Evolutionary conservation across 2,113 vertebrate species (phyloP), one percentile per base, ranked within the genome.

Genomic region (Arizona elegans): DNA sequence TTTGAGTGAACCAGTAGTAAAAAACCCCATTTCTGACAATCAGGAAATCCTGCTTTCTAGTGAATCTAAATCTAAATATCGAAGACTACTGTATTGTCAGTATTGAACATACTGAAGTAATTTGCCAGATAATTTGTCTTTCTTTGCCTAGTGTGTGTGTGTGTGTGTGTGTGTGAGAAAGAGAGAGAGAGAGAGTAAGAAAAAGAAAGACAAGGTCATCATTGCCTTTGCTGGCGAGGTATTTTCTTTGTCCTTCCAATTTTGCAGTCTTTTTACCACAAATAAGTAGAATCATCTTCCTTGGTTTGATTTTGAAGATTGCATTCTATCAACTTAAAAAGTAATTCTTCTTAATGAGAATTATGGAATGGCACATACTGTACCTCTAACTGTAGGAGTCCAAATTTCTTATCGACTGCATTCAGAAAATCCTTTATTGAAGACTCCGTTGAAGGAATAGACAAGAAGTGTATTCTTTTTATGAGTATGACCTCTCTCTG

Each of bases 31-130:
- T 43, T 43, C 38, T 43, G 38, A 43, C 38, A 43, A 43, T 43
- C 38, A 43, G 38, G 38, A 43, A 43, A 43, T 43, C 38, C 38
- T 43, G 38, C 38, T 43, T 43, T 43, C 38, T 43, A 43, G 38
- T 43, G 38, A 43, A 43, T 43, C 38, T 43, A 43, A 43, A 43
- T 43, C 38, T 43, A 43, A 43, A 43, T 43, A 43, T 15, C 2
- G 0, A 70, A n/a, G 5, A 70, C 1, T 33, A 15, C 29, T 70
- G 29, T 70, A 62, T 85, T 93, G 23, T 47, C 15, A 38, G n/a
- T 86, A 62, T 29, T 93, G n/a, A 90, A 92, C 54, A 85, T 0
- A 0, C 62, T 94, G 95, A 93, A 96, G 95, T 93, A 94, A 91
- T 95, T 89, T 23, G 12, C 96, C 94, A 95, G 93, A 0, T 0